Base-by-base conservation (phyloP, 92 coral and sea anemone species). In the Palythoa grandis region DNA sequence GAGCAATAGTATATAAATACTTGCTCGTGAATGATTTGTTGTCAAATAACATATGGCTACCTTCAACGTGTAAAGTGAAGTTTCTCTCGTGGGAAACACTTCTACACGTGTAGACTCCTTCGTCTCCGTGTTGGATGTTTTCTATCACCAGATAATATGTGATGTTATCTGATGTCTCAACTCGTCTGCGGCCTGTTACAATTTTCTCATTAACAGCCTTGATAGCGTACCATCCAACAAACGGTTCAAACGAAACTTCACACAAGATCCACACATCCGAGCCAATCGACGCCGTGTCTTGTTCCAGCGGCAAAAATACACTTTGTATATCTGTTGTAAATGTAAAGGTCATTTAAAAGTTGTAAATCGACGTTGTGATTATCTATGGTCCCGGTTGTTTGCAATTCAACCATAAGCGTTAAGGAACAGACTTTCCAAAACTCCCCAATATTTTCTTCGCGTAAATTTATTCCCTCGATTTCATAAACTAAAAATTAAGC, bases 171-270 rank as follows among this genome's bases (percentile, higher is more conserved):
- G n/a, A n/a, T 23, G 79, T 75, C 5, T 75, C 79, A 3, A 52
- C 39, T 24, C 79, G 65, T 22, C 60, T 75, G 20, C 79, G 57
- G 50, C 79, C 65, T 12, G 19, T 75, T 23, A 20, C 65, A 17
- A 75, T 43, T 43, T 43, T 29, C 54, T 75, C 79, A 9, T 74
- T 58, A 7, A 47, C 23, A 22, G 20, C n/a, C 37, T 74, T 73
- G 5, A 73, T n/a, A 40, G 40, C 79, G 65, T 75, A 75, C 79
- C 79, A 75, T 75, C 79, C 79, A 2, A 52, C 16, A 40, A 75
- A 75, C 16, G 79, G 23, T 4, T 75, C 40, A 37, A 43, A 47
- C 6, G 65, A 48, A 19, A 75, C 47, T 11, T 75, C 79, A 29
- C 79, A 75, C 79, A n/a, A 47, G 79, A 75, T 9, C 79, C 79